Evolutionary conservation across 1,140 invertebrate species (phyloP).

Genomic region (Palaemon carinicauda): DNA sequence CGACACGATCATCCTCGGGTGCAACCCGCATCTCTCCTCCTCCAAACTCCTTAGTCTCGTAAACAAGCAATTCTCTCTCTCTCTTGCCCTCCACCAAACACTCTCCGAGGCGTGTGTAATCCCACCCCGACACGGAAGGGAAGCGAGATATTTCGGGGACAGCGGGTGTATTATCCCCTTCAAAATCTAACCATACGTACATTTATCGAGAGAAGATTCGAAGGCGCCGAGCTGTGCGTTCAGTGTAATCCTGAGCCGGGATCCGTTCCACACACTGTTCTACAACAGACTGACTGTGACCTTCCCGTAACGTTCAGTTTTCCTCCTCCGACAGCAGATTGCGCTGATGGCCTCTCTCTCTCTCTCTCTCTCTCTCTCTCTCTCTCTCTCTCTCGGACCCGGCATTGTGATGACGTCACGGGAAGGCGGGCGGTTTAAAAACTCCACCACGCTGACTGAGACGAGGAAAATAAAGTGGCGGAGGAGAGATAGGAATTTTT

Average conservation of each 20-base stretch:
- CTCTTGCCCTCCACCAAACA: neutral
- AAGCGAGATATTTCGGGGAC: neutral
- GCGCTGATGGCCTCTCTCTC: neutral
- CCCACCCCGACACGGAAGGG: neutral
- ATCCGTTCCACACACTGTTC: slow-evolving; percentile 4
- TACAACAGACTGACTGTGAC: slow-evolving; percentile 15
- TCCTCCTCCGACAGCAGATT: slow-evolving; percentile 3
- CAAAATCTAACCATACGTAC: slow-evolving; percentile 1
- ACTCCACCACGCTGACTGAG: neutral
- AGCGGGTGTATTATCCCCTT: neutral
- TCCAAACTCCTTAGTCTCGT: neutral
- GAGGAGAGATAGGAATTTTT: no score
- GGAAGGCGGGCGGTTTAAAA: slow-evolving; percentile 15
- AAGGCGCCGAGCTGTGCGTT: neutral
- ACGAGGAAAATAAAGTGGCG: neutral
- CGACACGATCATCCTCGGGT: neutral
- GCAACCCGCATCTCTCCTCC: neutral
- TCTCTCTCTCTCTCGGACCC: neutral
- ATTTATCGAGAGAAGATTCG: neutral
- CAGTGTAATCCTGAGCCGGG: slow-evolving; percentile 16
- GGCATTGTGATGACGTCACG: neutral
- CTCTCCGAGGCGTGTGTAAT: neutral
- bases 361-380: no score
- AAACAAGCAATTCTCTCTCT: neutral
- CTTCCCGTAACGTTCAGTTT: slow-evolving; percentile 37